Evolutionary conservation across 2,113 vertebrate genomes (phyloP).

Genomic region (Thunnus maccoyii): DNA sequence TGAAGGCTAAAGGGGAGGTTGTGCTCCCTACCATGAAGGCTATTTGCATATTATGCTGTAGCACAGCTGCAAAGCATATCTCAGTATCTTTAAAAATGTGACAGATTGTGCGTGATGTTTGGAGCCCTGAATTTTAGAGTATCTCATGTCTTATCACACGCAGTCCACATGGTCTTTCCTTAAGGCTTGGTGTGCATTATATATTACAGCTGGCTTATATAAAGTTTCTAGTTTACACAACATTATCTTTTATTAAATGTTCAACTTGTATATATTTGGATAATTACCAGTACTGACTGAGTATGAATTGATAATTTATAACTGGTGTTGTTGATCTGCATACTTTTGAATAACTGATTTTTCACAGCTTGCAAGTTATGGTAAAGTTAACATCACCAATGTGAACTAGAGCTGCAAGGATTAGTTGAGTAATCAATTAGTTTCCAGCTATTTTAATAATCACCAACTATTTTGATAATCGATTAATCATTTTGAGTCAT

Average conservation of each 20-base stretch:
- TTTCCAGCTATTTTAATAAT: too few species aligned
- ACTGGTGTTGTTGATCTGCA: too few species aligned
- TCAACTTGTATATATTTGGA: slow-evolving; percentile 32
- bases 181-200: slow-evolving; percentile 47
- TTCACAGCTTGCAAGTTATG: too few species aligned
- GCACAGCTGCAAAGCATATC: slow-evolving; percentile 35
- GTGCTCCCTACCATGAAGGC: slow-evolving; percentile 12
- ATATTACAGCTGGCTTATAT: slow-evolving; percentile 31
- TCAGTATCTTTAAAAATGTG: slow-evolving; percentile 34
- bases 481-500: too few species aligned
- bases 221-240: slow-evolving; percentile 21
- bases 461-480: too few species aligned
- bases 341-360: too few species aligned
- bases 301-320: too few species aligned
- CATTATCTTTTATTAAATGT: slow-evolving; percentile 56
- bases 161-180: slow-evolving; percentile 45
- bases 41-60: slow-evolving; percentile 42
- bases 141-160: slow-evolving; percentile 51
- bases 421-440: too few species aligned
- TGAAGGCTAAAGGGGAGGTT: slow-evolving; percentile 47
- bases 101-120: slow-evolving; percentile 30
- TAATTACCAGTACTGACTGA: background rate
- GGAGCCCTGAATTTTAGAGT: slow-evolving; percentile 19
- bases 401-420: too few species aligned
- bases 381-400: too few species aligned